Base-by-base conservation (phyloP, 2,888 invertebrate species). In the Dysmachus trigonus region DNA sequence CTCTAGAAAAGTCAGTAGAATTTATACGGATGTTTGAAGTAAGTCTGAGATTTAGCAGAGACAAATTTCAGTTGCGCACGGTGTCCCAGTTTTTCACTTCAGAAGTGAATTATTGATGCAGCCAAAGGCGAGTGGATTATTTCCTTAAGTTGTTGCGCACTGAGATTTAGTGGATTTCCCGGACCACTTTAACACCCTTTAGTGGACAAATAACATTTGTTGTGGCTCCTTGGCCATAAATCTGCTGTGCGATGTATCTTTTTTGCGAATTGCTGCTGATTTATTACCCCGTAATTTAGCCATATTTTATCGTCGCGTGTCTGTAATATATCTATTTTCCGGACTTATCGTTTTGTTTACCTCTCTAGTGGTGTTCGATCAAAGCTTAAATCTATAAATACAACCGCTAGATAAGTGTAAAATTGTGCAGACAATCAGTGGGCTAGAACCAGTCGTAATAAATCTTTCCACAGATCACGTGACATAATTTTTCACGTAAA, bases 401-500 rank as follows among this genome's bases (percentile, higher is more conserved):
- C 18, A 13, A n/a, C 18, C 33, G 18, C 22, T 33, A 33, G 82
- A 82, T 82, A 82, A 82, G 82, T 35, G 35, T 62, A 62, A 82
- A 82, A 82, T 82, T 71, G 82, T 62, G 33, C 82, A 82, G 82
- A 82, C 82, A 82, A 53, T 33, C 71, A 53, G 82, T 82, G 82
- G 82, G 82, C 82, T 35, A 82, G 71, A 82, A 62, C 82, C 82
- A 82, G 82, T 82, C 38, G 33, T 27, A 82, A 82, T 82, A 82
- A 82, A 82, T 82, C 82, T 62, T 5, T 22, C 13, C 13, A n/a
- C 62, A 18, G 62, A 38, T 82, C 82, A 82, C 35, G 53, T 82
- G 62, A 82, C 62, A 82, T 35, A 82, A 82, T 82, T 82, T 82
- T 82, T 82, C 71, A 27, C n/a, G 31, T 79, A 51, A 79, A 79